phyloP scores from a whole-genome alignment of 2,797 vertebrate species.

The Epinephelus awoara region DNA sequence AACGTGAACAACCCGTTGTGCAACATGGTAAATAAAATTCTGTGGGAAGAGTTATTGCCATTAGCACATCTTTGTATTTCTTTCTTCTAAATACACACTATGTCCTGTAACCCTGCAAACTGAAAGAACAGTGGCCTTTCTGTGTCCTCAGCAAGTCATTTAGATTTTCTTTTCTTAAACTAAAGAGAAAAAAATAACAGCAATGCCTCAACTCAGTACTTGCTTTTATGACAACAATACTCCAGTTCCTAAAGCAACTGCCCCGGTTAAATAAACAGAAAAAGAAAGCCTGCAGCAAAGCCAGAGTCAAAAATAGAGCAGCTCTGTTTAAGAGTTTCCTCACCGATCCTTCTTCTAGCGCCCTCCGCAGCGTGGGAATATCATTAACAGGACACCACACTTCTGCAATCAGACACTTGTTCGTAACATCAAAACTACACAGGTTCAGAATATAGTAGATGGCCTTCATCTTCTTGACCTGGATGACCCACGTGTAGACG shows the following conservation, averaged over 20 bases:
- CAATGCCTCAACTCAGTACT: background rate
- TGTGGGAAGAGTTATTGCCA: background rate
- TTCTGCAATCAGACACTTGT: slow-evolving; percentile 97
- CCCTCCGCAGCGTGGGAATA: slow-evolving; percentile 88
- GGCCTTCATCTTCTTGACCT: slow-evolving; percentile 99
- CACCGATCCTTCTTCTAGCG: slow-evolving; percentile 96
- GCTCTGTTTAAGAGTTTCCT: slow-evolving; percentile 65
- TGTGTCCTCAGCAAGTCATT: background rate
- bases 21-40: background rate
- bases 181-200: background rate
- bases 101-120: background rate
- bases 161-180: background rate
- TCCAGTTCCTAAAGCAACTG: slow-evolving; percentile 6
- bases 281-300: background rate
- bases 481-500: slow-evolving; percentile 91
- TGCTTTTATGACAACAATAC: slow-evolving; percentile 20
- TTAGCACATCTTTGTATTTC: background rate
- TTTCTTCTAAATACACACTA: slow-evolving; percentile 6
- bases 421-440: slow-evolving; percentile 98
- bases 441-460: slow-evolving; percentile 97
- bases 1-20: background rate
- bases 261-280: slow-evolving; percentile 14
- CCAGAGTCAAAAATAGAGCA: background rate
- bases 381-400: slow-evolving; percentile 96
- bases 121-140: slow-evolving; percentile 33